Conservation (phyloP, 2,797 vertebrate species). For the Tadarida brasiliensis region DNA sequence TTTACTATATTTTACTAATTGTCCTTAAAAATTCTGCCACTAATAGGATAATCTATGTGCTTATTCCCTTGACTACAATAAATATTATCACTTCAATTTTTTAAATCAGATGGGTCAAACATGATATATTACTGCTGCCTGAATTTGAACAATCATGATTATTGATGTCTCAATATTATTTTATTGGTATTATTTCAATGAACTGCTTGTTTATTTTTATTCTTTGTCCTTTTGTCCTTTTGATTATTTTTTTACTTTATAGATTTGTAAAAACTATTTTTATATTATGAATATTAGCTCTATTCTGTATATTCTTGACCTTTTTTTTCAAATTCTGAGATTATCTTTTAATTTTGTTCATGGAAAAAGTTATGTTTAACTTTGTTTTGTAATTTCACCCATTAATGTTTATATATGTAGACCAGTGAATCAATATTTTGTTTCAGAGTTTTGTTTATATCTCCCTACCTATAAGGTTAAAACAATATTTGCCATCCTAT, state of each 20-base stretch:
- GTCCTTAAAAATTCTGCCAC: background rate
- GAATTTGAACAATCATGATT: background rate
- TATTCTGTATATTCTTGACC: background rate
- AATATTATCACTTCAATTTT: background rate
- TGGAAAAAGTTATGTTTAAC: background rate
- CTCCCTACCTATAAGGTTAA: background rate
- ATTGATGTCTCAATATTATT: background rate
- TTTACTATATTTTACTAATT: background rate
- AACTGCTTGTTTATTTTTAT: background rate
- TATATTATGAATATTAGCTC: background rate
- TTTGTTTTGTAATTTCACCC: background rate
- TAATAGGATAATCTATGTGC: background rate
- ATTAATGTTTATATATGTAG: background rate
- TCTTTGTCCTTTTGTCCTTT: background rate
- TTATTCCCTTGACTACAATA: background rate
- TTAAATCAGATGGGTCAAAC: background rate
- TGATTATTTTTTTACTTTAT: background rate
- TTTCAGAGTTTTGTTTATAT: background rate
- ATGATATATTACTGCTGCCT: background rate
- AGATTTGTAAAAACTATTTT: background rate
- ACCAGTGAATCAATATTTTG: background rate
- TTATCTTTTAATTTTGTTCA: background rate
- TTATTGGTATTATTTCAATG: background rate
- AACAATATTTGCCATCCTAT: background rate
- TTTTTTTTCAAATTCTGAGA: background rate